Evolutionary conservation across 37 sponge, comb jelly and placozoan species (phyloP), one percentile per base, ranked within the genome.

Genomic region (Corticium candelabrum): DNA sequence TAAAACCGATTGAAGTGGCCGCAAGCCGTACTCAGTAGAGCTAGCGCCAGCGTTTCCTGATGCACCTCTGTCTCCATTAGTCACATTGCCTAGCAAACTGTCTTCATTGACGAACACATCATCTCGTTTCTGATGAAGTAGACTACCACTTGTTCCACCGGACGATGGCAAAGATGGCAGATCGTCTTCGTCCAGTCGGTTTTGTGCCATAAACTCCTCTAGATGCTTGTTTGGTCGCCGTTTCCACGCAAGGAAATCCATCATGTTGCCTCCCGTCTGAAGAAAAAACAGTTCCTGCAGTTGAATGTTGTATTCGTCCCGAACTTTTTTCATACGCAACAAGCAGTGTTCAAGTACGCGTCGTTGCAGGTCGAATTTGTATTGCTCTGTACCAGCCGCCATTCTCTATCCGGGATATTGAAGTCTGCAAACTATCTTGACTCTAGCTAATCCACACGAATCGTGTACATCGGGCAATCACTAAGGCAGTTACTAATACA

Each of bases 201-300:
- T 35, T 31, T 87, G 82, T 35, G 82, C 82, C 40, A 95, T 74
- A 77, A 86, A 95, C 39, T 95, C 78, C 4, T 87, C 89, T 1
- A 78, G 85, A 41, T 79, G 74, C 29, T 84, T 62, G 76, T 89
- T 96, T 0, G 90, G 86, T 35, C 78, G 92, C 33, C 31, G 7
- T 78, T 84, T 87, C 96, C 96, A 96, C 0, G 72, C 39, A 2
- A 83, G 34, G 62, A 85, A 83, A 30, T 96, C 96, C 86, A 96
- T 82, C 86, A 96, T 82, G 72, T 92, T 89, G 1, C 90, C 90
- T 43, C 80, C 83, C 27, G 80, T 85, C 40, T 89, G 87, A 3
- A 96, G 82, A 75, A 91, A 96, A 69, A 96, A 96, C 69, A 85
- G 86, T 57, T 96, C 96, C 37, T 83, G 83, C 40, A 96, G 80